Evolutionary conservation across 2,113 vertebrate species (phyloP), one percentile per base, ranked within the genome.

Genomic region (Nerophis ophidion): DNA sequence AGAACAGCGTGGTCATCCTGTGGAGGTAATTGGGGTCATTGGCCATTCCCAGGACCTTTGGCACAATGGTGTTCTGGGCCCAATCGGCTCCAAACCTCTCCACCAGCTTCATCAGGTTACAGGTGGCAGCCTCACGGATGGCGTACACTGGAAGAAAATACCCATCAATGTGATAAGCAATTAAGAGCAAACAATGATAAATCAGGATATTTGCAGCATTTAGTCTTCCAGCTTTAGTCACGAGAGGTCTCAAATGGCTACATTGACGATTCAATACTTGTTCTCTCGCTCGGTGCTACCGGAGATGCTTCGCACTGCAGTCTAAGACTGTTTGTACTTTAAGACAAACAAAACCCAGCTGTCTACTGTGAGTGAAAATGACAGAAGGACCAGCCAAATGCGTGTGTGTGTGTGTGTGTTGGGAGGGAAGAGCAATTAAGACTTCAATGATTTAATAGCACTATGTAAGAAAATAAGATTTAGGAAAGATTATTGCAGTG

Each of bases 1-100:
- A 95, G 86, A 95, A 95, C 4, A 95, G 89, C 33, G 93, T 95
- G 49, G 93, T 95, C 94, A 95, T 95, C 77, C 94, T 92, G 79
- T 95, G 93, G 57, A 95, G 88, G 81, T 95, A 95, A 79, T 95
- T 95, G 60, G 93, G 92, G 77, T 95, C 94, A 8, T 92, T 90
- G 58, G 94, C 91, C 94, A 95, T 95, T 14, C 92, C 91, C 68
- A 95, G 75, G 15, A 95, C 94, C 80, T 93, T 94, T 66, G 94
- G 94, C 14, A 95, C 92, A 0, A 95, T 94, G 64, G 93, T 92
- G 74, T 92, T 95, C 76, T 95, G 91, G 14, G 94, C 94, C 94
- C 94, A 95, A 48, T 94, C 92, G 1, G 89, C 91, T 57, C 94
- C 94, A 82, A 95, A 95, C 84, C 93, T 95, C 84, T 94, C 91